Evolutionary conservation across 2,888 invertebrate genomes (phyloP), one percentile per base, ranked within the genome.

Genomic region (Thera obeliscata): DNA sequence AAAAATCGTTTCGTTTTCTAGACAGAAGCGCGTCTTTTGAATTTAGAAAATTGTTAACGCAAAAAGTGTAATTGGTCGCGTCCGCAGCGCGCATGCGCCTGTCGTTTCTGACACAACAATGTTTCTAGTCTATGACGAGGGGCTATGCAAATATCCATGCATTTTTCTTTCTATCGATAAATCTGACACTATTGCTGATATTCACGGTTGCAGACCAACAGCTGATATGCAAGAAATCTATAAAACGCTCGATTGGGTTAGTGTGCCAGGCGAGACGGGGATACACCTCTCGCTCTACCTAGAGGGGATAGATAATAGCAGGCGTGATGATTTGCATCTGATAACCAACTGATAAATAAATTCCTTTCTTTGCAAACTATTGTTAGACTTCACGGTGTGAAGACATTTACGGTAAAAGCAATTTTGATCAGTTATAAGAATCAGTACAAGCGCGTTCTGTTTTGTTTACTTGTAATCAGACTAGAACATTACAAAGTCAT

Each of bases 271-370:
- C 73, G 89, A 84, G 85, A 88, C 65, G 76, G 67, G 83, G 82
- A 76, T 66, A 50, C 12, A 9, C 74, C 67, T 88, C 88, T 79
- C 85, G 67, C 79, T 91, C 86, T 80, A 74, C 70, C 82, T 71
- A 78, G 84, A 85, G 90, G 91, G 90, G 90, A 78, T 82, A 84
- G 89, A 89, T 90, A 91, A 89, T 90, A 90, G 89, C 83, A 87
- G 83, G 85, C 82, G 78, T 81, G 85, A 87, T 81, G 85, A 86
- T 91, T 90, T 91, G 87, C 90, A 91, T 92, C 88, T 87, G 90
- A 90, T 90, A 88, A 82, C 75, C 69, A 76, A 78, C 78, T 86
- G 89, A 87, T 90, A 87, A 58, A 87, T 86, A 84, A 85, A 87
- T 88, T 89, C 84, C 89, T 83, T 68, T 87, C 83, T 43, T 61